Conservation (phyloP, 64 coral and sea anemone species). For the Pocillopora verrucosa region DNA sequence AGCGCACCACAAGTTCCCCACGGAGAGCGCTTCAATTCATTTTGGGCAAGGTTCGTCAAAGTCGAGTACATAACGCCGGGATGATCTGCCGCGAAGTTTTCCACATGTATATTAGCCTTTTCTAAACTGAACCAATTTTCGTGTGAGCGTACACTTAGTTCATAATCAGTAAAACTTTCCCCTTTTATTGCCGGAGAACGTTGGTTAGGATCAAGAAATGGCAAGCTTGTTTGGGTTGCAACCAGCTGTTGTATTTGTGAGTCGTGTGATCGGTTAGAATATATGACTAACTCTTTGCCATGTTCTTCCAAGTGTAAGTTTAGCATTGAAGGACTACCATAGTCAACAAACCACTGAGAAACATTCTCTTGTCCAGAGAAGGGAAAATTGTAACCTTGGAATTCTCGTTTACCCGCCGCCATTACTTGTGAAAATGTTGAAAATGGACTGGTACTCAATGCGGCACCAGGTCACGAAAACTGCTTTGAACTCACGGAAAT, state of each 20-base stretch:
- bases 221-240: slow-evolving; percentile 5
- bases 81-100: slow-evolving; percentile 3
- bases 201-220: slow-evolving; percentile 5
- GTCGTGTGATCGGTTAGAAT: slow-evolving; percentile 4
- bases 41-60: not conserved
- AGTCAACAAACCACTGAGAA: slow-evolving; percentile 54
- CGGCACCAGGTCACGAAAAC: slow-evolving; percentile 45
- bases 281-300: not conserved
- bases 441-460: slow-evolving; percentile 8
- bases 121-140: not conserved
- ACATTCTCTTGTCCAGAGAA: slow-evolving; percentile 31
- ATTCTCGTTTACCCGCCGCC: not conserved
- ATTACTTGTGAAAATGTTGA: not conserved
- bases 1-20: not conserved
- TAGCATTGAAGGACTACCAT: slow-evolving; percentile 44
- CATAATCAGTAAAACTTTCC: not conserved
- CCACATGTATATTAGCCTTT: not conserved
- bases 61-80: slow-evolving; percentile 20
- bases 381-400: slow-evolving; percentile 47
- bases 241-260: slow-evolving; percentile 1
- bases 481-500: slow-evolving; percentile 16
- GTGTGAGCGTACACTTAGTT: not conserved
- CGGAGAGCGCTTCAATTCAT: not conserved
- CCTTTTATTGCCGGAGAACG: not conserved
- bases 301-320: slow-evolving; percentile 36